Evolutionary conservation across 2,888 invertebrate species (phyloP).

Genomic region (Julus scanicus): DNA sequence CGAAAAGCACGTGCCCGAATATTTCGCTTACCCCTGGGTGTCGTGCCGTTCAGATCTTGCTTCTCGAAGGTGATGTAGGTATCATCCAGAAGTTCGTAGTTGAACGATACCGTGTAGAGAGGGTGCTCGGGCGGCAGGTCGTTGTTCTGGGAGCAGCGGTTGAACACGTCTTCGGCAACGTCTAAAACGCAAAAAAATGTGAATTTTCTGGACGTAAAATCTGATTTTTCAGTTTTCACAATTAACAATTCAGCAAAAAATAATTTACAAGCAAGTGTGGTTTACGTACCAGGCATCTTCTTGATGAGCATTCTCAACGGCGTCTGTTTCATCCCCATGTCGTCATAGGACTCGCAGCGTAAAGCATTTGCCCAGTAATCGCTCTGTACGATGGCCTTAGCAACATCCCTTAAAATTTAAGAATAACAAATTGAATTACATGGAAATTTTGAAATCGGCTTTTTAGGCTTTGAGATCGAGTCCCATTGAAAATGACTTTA

Average conservation of each 20-base stretch:
- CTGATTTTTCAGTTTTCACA: too few relatives aligned
- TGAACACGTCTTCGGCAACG: constrained; percentile 57
- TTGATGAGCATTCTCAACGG: constrained; percentile 69
- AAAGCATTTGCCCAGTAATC: constrained; percentile 66
- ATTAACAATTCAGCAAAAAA: too few relatives aligned
- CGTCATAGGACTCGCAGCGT: constrained; percentile 64
- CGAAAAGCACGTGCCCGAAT: too few relatives aligned
- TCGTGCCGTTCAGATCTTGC: too few relatives aligned
- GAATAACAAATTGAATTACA: not conserved
- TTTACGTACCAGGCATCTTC: constrained; percentile 67
- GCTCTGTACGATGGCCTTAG: constrained; percentile 65
- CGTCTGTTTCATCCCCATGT: constrained; percentile 65
- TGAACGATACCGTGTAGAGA: constrained; percentile 66
- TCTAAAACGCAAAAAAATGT: constrained; percentile 44
- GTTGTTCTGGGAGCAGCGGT: constrained; percentile 56
- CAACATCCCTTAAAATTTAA: constrained; percentile 63
- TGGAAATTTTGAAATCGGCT: not conserved
- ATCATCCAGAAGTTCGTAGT: constrained; percentile 69
- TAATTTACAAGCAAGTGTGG: constrained; percentile 8
- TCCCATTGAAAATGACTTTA: too few relatives aligned
- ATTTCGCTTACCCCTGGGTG: not conserved
- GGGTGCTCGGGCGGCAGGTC: constrained; percentile 60
- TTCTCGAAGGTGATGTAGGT: not conserved
- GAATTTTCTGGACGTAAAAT: too few relatives aligned
- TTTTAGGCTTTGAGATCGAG: too few relatives aligned